A percentile compares a stretch with the other conserved stretches of the same genome.
Conservation (phyloP, 2,113 vertebrate genomes). For the Cinclus mexicanus region DNA sequence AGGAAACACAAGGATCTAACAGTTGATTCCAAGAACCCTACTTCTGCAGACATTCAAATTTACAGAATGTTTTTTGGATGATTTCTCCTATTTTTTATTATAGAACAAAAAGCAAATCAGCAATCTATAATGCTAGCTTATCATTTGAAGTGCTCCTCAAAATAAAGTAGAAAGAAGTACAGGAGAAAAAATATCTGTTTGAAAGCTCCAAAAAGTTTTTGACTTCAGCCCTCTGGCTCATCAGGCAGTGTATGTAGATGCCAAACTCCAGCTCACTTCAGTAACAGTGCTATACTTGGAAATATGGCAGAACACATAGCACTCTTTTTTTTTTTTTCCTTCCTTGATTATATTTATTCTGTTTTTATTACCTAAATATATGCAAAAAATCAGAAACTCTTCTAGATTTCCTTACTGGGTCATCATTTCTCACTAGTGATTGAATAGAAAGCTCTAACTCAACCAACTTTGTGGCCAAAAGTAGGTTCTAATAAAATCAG, state of each 20-base stretch:
- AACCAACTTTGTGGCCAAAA: background rate
- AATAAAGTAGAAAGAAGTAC: background rate
- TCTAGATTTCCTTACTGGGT: background rate
- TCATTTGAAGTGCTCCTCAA: background rate
- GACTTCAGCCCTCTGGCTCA: background rate
- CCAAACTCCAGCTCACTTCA: background rate
- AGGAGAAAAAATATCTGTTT: background rate
- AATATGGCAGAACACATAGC: background rate
- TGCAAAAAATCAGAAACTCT: background rate
- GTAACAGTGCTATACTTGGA: background rate
- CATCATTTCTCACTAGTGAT: background rate
- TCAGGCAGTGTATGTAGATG: background rate
- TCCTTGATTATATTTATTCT: background rate
- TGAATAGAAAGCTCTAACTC: background rate
- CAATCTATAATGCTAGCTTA: background rate
- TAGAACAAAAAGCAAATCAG: background rate
- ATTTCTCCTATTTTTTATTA: background rate
- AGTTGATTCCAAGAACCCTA: background rate
- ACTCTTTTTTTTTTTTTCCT: background rate
- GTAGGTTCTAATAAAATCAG: background rate
- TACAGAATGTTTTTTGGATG: background rate
- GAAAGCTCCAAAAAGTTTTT: background rate
- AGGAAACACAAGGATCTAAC: background rate
- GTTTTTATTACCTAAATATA: background rate
- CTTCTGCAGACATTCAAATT: background rate